Conservation (phyloP, 2,797 vertebrate species). For the Liparis tanakae region DNA sequence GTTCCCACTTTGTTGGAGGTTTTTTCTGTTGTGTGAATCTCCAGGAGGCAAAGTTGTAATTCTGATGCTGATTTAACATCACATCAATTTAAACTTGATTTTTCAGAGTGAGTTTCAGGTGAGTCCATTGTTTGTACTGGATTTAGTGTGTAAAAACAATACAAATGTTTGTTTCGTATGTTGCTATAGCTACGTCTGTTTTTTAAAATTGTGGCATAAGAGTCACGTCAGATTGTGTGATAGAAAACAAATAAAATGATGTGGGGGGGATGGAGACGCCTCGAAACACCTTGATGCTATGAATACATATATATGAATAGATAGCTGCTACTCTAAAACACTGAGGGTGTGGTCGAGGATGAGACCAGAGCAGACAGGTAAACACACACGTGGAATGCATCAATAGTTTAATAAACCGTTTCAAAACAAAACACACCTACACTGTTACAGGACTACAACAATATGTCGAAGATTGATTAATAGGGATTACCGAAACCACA, state of each 20-base stretch:
- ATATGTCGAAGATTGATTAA: constrained; percentile 67
- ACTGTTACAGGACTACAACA: constrained; percentile 40
- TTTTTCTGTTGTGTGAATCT: constrained; percentile 13
- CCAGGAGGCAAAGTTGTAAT: constrained; percentile 13
- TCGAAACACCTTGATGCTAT: neutral
- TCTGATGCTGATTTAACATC: constrained; percentile 3
- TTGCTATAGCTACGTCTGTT: neutral
- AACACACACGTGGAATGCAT: constrained; percentile 69
- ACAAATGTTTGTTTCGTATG: neutral
- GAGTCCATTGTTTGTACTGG: neutral
- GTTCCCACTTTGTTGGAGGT: constrained; percentile 16
- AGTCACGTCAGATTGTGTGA: neutral
- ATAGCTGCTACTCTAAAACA: constrained; percentile 43
- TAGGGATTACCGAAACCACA: constrained; percentile 33
- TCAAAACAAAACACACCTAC: constrained; percentile 66
- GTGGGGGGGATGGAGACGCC: neutral
- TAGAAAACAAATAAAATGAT: neutral
- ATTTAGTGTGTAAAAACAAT: neutral
- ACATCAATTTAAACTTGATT: neutral
- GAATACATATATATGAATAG: constrained; percentile 3
- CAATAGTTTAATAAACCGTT: constrained; percentile 69
- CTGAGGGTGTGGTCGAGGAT: constrained; percentile 59
- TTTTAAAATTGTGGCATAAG: neutral
- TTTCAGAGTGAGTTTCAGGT: neutral
- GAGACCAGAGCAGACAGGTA: constrained; percentile 66